phyloP scores from a whole-genome alignment of 1,140 invertebrate genomes.

The Heterodera carotae region DNA sequence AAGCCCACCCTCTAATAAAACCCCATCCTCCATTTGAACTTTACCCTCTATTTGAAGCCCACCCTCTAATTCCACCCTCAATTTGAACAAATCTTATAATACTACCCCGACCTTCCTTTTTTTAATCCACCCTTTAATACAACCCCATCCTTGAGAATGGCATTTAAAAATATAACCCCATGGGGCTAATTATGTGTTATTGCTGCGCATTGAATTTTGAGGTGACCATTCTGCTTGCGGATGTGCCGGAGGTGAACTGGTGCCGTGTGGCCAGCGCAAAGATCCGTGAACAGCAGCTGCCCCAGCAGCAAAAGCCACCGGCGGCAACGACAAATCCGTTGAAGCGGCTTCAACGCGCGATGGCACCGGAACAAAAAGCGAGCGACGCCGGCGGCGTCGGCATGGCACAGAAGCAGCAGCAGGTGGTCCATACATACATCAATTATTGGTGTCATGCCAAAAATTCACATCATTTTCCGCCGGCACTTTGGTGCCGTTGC shows the following conservation, averaged over 20 bases:
- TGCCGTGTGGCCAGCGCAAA: not conserved
- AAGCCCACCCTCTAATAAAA: too few relatives aligned
- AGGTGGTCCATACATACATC: not conserved
- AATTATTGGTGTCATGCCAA: not conserved
- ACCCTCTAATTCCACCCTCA: too few relatives aligned
- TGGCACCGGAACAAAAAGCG: not conserved
- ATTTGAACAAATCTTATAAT: too few relatives aligned
- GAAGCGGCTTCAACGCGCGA: not conserved
- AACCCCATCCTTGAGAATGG: too few relatives aligned
- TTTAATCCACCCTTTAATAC: too few relatives aligned
- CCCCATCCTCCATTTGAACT: too few relatives aligned
- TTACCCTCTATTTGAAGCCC: too few relatives aligned
- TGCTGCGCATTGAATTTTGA: not conserved
- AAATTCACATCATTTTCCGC: too few relatives aligned
- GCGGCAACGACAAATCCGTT: not conserved
- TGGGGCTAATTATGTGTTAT: not conserved
- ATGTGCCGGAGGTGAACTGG: constrained; percentile 26
- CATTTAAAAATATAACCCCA: too few relatives aligned
- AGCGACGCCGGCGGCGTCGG: not conserved
- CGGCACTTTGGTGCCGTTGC: too few relatives aligned
- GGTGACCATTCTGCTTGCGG: constrained; percentile 29
- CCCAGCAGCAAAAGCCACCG: not conserved
- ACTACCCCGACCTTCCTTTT: too few relatives aligned
- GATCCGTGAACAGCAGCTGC: not conserved
- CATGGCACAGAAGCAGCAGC: not conserved